Base-by-base conservation (phyloP, 2,113 vertebrate species). In the Macaca mulatta region DNA sequence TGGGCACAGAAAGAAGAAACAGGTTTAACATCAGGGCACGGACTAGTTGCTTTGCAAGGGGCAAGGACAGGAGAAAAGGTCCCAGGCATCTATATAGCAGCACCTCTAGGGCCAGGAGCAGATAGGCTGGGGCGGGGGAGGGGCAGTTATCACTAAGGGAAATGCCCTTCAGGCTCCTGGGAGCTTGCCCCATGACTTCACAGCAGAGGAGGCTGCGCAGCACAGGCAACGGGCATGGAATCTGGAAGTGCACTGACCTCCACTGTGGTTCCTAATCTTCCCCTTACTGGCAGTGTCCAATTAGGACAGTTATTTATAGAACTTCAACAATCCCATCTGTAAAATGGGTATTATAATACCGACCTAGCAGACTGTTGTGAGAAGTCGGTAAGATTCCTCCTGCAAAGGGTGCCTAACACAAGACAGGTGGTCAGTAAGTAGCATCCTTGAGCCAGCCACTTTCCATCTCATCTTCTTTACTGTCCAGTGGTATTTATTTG, bases 151-250 rank as follows among this genome's bases (percentile, higher is more conserved):
- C 48, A 14, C 10, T 0, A 8, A 50, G 43, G 78, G 16, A 67
- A 72, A 57, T 22, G 17, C 9, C 3, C 11, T 7, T 16, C 5
- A 35, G 70, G 8, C 25, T 5, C 17, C 72, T 23, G 13, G 38
- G 59, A 67, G 30, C 48, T 78, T 13, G 9, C 9, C 40, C 16
- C 10, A 0, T 0, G 18, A 48, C 30, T 4, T 4, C 0, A 0
- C 14, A 14, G 11, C 27, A 45, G 23, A n/a, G 12, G 61, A 16
- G 8, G 57, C 55, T 55, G 12, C 2, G 6, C 13, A 57, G 27
- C 27, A 17, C 8, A 30, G 32, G n/a, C 7, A 7, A 43, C 30
- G 25, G 22, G 25, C 14, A 23, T 18, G 25, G n/a, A 67, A 16
- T 5, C 52, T 45, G 9, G 27, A 78, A 50, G 43, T 5, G 16